A percentile compares a stretch with the other conserved stretches of the same genome.
These are phyloP conservation scores for Meandrina meandrites DNA, from an alignment of 92 coral and sea anemone species.

Conservation along the genomic window DNA sequence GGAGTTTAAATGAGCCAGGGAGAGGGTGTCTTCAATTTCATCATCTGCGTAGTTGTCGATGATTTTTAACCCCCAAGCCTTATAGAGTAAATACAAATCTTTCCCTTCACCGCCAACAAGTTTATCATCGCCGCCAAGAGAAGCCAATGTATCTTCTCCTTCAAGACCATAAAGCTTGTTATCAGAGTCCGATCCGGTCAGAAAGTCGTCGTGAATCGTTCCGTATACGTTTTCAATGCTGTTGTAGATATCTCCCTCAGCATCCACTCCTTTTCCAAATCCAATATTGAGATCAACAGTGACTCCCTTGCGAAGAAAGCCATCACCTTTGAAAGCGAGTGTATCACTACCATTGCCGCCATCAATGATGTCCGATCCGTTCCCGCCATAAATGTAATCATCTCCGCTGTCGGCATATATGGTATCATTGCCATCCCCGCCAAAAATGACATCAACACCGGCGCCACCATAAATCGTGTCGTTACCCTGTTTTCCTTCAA, in stretches of 20 bases:
- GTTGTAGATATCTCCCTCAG: slow-evolving; percentile 53
- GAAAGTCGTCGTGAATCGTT: slow-evolving; percentile 44
- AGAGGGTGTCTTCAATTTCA: slow-evolving; percentile 48
- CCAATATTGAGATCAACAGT: slow-evolving; percentile 37
- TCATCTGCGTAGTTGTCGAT: slow-evolving; percentile 68
- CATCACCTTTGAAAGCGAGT: slow-evolving; percentile 54
- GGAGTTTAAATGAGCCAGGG: slow-evolving; percentile 40
- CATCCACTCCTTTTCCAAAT: slow-evolving; percentile 61
- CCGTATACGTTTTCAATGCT: slow-evolving; percentile 62
- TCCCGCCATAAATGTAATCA: slow-evolving; percentile 58
- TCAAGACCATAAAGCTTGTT: slow-evolving; percentile 47
- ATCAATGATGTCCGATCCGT: slow-evolving; percentile 40
- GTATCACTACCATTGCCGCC: slow-evolving; percentile 63
- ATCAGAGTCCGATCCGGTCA: slow-evolving; percentile 50
- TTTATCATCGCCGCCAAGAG: slow-evolving; percentile 50
- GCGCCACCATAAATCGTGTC: slow-evolving; percentile 20
- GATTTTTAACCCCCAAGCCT: slow-evolving; percentile 43
- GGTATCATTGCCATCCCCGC: slow-evolving; percentile 46
- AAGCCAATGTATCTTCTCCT: slow-evolving; percentile 38
- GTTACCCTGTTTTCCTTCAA: slow-evolving; percentile 35
- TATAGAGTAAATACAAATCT: slow-evolving; percentile 44
- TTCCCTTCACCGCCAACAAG: slow-evolving; percentile 59
- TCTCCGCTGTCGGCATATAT: slow-evolving; percentile 41
- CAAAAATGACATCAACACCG: slow-evolving; percentile 30
- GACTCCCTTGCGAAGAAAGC: slow-evolving; percentile 29